phyloP scores from a whole-genome alignment of 2,797 vertebrate genomes.

The Acipenser oxyrinchus region DNA sequence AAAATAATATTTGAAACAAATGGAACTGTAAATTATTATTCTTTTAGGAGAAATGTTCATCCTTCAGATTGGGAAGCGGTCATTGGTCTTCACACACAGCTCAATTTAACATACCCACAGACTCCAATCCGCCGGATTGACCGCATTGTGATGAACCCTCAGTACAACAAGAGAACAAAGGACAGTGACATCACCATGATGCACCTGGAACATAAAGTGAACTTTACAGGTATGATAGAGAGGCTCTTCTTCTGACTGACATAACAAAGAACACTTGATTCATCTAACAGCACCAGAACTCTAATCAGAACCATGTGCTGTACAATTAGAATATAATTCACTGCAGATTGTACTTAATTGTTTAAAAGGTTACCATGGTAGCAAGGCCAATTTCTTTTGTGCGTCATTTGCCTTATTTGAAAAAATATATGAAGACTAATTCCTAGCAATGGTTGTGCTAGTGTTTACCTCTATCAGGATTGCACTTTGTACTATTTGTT shows the following conservation, averaged over 20 bases:
- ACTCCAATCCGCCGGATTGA: conserved; percentile 51
- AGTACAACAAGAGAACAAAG: conserved; percentile 69
- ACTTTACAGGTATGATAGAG: conserved; percentile 61
- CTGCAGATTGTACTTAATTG: neutral
- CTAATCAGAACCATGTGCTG: neutral
- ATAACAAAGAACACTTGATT: neutral
- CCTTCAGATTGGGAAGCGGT: conserved; percentile 61
- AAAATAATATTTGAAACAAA: neutral
- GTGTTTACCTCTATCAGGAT: no score
- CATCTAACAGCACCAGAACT: neutral
- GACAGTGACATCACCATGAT: conserved; percentile 78
- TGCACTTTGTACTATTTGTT: no score
- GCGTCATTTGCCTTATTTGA: neutral
- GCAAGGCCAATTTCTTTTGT: neutral
- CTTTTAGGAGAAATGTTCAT: conserved; percentile 67
- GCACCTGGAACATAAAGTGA: conserved; percentile 66
- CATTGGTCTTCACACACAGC: conserved; percentile 64
- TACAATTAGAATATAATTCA: neutral
- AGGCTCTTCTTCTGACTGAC: no score
- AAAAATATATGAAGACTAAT: neutral
- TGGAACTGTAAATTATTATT: conserved; percentile 17
- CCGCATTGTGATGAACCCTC: conserved; percentile 66
- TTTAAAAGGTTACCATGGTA: neutral
- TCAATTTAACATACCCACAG: conserved; percentile 37
- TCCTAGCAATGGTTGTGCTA: no score